Conservation (phyloP, 1,140 invertebrate genomes). For the Odontomachus brunneus region DNA sequence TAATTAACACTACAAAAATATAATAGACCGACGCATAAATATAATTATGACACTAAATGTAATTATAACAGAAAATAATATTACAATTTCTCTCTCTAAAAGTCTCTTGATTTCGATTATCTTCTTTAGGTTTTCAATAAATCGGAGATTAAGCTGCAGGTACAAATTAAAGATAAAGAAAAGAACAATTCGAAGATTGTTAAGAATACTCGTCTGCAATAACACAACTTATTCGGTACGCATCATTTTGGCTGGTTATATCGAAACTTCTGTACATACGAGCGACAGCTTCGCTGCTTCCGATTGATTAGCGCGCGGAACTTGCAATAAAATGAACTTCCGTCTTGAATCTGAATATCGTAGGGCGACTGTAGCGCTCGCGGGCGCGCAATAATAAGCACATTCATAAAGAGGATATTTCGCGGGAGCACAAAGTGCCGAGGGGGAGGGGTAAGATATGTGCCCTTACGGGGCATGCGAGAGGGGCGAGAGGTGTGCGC, state of each 20-base stretch:
- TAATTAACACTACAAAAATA: no score
- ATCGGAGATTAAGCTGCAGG: no score
- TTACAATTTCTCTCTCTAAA: no score
- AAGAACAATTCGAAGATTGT: not conserved
- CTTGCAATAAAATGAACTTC: constrained; percentile 55
- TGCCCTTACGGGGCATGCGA: not conserved
- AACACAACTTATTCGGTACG: not conserved
- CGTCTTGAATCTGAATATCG: constrained; percentile 62
- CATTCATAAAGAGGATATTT: constrained; percentile 63
- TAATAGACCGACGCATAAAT: no score
- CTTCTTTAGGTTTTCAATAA: no score
- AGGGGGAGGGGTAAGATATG: constrained; percentile 63
- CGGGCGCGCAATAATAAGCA: constrained; percentile 14
- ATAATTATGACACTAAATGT: no score
- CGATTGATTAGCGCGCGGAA: constrained; percentile 46
- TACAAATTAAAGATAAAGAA: no score
- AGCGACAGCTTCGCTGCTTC: not conserved
- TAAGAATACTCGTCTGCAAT: not conserved
- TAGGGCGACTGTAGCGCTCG: not conserved
- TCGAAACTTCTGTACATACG: not conserved
- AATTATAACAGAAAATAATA: no score
- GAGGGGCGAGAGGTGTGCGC: constrained; percentile 4
- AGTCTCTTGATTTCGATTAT: no score
- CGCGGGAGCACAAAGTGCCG: no score
- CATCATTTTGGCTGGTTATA: not conserved